phyloP scores from a whole-genome alignment of 2,888 invertebrate genomes.

The Physocephala rufipes region DNA sequence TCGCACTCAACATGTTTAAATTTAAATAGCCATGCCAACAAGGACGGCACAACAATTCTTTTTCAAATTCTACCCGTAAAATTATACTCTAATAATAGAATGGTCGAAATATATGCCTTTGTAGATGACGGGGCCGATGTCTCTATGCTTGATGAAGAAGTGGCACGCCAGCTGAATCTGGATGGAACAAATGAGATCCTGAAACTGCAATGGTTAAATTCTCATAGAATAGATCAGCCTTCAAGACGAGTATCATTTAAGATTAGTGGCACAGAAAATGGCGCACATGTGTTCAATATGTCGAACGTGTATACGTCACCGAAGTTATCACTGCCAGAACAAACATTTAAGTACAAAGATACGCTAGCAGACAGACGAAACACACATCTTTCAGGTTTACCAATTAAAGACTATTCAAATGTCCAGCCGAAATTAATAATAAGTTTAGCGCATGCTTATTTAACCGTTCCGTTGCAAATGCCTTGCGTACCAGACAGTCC shows the following conservation, averaged over 20 bases:
- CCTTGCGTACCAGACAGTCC: background rate
- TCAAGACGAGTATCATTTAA: background rate
- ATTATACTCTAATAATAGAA: background rate
- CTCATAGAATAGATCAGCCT: background rate
- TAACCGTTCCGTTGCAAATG: background rate
- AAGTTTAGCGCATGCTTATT: background rate
- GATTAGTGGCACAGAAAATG: conserved; percentile 4
- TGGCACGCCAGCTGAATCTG: background rate
- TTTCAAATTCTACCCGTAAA: conserved; percentile 8
- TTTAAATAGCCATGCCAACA: background rate
- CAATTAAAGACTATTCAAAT: background rate
- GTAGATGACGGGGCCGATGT: conserved; percentile 14
- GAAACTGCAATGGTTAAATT: background rate
- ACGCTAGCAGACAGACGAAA: background rate
- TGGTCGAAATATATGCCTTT: background rate
- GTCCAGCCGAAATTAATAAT: background rate
- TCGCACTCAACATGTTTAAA: background rate
- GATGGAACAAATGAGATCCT: background rate
- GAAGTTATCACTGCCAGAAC: background rate
- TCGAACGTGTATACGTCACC: background rate
- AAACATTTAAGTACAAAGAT: background rate
- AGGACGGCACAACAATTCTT: background rate
- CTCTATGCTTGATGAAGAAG: background rate
- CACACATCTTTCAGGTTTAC: background rate
- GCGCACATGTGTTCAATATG: background rate